Conservation (phyloP, 2,888 invertebrate genomes). For the Mythimna loreyi region DNA sequence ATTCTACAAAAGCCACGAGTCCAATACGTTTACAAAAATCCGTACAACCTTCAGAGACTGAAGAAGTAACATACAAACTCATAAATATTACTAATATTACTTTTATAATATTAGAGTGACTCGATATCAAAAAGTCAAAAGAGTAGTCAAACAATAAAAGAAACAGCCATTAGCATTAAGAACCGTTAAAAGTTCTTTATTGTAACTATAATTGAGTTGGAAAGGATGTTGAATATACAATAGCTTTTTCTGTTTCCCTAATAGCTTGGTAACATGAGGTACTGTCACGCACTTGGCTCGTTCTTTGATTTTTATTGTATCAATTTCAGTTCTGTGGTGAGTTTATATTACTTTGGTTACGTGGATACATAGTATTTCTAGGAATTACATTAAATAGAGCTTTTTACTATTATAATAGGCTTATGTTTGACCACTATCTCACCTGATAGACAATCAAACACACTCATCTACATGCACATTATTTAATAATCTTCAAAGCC, state of each 20-base stretch:
- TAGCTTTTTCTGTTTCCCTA: constrained; percentile 29
- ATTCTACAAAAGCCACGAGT: too few relatives aligned
- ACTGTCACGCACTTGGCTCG: constrained; percentile 37
- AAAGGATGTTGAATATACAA: constrained; percentile 26
- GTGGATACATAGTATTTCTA: neutral
- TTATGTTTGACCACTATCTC: neutral
- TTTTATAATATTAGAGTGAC: too few relatives aligned
- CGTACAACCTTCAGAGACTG: too few relatives aligned
- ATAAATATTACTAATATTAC: too few relatives aligned
- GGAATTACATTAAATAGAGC: neutral
- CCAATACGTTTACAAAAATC: neutral
- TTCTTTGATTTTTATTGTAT: constrained; percentile 27
- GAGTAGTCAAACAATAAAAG: constrained; percentile 17
- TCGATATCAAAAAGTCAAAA: constrained; percentile 20
- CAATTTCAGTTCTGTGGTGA: neutral
- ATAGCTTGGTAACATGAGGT: constrained; percentile 12
- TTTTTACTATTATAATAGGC: neutral
- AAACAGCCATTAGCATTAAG: constrained; percentile 15
- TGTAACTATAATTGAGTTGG: constrained; percentile 17
- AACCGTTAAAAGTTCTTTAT: constrained; percentile 26
- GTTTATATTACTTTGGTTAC: neutral
- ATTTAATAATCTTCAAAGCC: too few relatives aligned
- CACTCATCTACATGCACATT: too few relatives aligned
- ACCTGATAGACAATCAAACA: too few relatives aligned
- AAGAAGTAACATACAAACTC: too few relatives aligned